These are phyloP conservation scores for Oeneis ivallda DNA, from an alignment of 2,888 invertebrate genomes.

Conservation along the genomic window DNA sequence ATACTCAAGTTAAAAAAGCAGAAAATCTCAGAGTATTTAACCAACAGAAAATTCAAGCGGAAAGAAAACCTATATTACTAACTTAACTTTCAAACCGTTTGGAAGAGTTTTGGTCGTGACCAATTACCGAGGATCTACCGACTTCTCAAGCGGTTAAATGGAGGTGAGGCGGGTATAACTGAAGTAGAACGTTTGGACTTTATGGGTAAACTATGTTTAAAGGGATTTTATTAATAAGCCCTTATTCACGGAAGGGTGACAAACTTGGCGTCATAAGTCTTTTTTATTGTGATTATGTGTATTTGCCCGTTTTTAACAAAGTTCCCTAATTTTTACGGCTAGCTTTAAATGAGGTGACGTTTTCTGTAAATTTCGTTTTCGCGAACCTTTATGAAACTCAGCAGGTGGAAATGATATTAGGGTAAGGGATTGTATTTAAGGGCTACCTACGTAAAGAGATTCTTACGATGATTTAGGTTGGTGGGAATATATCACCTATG, in stretches of 20 bases:
- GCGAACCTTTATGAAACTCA: too few relatives aligned
- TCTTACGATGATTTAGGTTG: too few relatives aligned
- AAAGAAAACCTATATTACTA: slow-evolving; percentile 12
- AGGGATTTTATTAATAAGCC: slow-evolving; percentile 1
- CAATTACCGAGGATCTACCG: slow-evolving; percentile 31
- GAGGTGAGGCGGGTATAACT: not conserved
- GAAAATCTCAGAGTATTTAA: not conserved
- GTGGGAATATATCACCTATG: too few relatives aligned
- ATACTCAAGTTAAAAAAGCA: not conserved
- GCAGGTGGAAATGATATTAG: too few relatives aligned
- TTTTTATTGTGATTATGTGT: too few relatives aligned
- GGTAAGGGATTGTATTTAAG: too few relatives aligned
- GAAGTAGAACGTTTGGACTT: not conserved
- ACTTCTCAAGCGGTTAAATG: slow-evolving; percentile 37
- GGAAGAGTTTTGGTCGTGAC: slow-evolving; percentile 20
- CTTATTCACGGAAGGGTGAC: not conserved
- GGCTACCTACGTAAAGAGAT: too few relatives aligned
- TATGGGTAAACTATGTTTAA: slow-evolving; percentile 4
- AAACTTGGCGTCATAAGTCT: not conserved
- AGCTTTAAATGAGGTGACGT: too few relatives aligned
- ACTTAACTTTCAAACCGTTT: slow-evolving; percentile 9
- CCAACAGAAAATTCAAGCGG: not conserved
- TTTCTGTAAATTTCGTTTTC: too few relatives aligned
- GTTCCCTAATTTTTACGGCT: too few relatives aligned
- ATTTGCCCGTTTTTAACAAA: too few relatives aligned